Evolutionary conservation across 2,113 vertebrate genomes (phyloP).

Genomic region (Uria aalge): DNA sequence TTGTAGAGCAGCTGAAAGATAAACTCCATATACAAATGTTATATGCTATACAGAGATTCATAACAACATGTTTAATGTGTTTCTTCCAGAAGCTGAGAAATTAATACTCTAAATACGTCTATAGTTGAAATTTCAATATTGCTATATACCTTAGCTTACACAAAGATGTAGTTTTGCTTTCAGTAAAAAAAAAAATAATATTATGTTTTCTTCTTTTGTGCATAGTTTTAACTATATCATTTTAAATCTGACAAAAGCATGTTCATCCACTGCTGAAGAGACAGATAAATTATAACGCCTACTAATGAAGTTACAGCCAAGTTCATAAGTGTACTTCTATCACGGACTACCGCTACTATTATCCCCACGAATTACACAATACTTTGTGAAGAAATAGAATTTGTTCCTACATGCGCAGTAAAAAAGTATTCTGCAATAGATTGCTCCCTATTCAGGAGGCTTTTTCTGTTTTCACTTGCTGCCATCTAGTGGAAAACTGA

Average conservation of each 20-base stretch:
- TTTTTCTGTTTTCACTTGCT: background rate
- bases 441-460: background rate
- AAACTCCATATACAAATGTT: background rate
- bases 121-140: background rate
- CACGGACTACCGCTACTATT: background rate
- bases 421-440: background rate
- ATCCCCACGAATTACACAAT: background rate
- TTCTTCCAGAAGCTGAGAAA: background rate
- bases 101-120: background rate
- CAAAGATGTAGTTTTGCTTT: background rate
- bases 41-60: background rate
- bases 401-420: background rate
- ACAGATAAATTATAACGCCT: background rate
- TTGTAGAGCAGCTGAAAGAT: background rate
- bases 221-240: background rate
- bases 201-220: background rate
- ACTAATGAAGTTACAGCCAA: background rate
- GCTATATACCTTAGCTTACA: background rate
- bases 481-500: conserved; percentile 29
- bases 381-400: background rate
- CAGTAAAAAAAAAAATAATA: background rate
- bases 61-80: background rate
- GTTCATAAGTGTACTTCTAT: background rate
- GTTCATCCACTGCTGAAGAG: background rate
- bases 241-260: background rate